Percentiles rank a stretch among this genome's conserved stretches.
phyloP scores from a whole-genome alignment of 2,113 vertebrate species.

The Ahaetulla prasina region DNA sequence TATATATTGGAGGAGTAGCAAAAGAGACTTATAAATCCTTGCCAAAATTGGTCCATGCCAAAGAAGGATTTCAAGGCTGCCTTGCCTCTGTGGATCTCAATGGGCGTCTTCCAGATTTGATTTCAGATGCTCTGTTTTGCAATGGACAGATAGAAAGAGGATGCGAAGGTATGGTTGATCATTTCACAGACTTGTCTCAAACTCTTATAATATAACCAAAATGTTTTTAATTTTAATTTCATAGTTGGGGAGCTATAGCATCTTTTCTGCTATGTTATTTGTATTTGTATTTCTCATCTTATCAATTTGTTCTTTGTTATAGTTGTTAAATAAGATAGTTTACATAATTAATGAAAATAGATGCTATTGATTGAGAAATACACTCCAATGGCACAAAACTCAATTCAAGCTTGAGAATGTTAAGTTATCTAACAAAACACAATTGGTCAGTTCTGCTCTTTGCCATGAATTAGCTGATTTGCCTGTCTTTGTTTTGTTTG shows the following conservation, averaged over 20 bases:
- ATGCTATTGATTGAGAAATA: background rate
- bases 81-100: slow-evolving; percentile 93
- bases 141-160: slow-evolving; percentile 95
- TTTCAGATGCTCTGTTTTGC: slow-evolving; percentile 92
- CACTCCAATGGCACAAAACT: slow-evolving; percentile 16
- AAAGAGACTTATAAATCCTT: slow-evolving; percentile 93
- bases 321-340: slow-evolving; percentile 11
- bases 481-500: slow-evolving; percentile 37
- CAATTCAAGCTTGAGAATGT: slow-evolving; percentile 18
- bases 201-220: background rate
- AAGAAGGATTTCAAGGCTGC: slow-evolving; percentile 95
- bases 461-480: slow-evolving; percentile 28
- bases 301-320: slow-evolving; percentile 20
- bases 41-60: slow-evolving; percentile 92
- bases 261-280: slow-evolving; percentile 15
- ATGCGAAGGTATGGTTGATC: slow-evolving; percentile 84
- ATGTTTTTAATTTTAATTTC: background rate
- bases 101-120: slow-evolving; percentile 90
- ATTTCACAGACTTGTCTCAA: background rate
- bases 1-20: slow-evolving; percentile 90
- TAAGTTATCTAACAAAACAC: slow-evolving; percentile 24
- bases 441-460: background rate
- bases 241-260: background rate
- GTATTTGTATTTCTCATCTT: background rate
- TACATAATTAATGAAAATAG: slow-evolving; percentile 6